Evolutionary conservation across 2,797 vertebrate genomes (phyloP), one percentile per base, ranked within the genome.

Genomic region (Rhinella marina): DNA sequence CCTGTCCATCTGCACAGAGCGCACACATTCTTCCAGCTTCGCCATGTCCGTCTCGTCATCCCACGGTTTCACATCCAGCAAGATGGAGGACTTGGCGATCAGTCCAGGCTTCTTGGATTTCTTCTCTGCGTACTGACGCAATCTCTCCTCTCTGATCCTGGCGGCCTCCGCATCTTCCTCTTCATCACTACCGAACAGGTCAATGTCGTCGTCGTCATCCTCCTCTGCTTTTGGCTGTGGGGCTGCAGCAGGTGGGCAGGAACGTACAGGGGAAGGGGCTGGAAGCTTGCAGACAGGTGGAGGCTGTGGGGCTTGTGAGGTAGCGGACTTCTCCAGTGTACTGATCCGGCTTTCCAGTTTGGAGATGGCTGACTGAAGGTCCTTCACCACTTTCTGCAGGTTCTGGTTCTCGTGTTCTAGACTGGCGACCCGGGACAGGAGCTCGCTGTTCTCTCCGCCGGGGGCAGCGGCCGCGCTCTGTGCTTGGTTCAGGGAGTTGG

Each of bases 61-160:
- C 98, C 98, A 99, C 0, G 98, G 98, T 87, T 99, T 99, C 78
- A 99, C 97, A 0, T 99, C 98, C 91, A 99, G 90, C 11, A 99
- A 93, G 92, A 99, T 98, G 50, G 98, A 99, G 14, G 98, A 99
- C 92, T 99, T 99, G 88, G 98, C 98, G 2, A 99, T 97, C 79
- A 98, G 93, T 0, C 89, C 86, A 0, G 98, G 97, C 91, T 99
- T 99, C 92, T 95, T 97, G 84, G 97, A 92, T 81, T 99, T 99
- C 93, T 95, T 98, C 90, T 96, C 97, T 0, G 97, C 92, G 0
- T 99, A 99, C 70, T 96, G 97, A 9, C 96, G 95, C 3, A 99
- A 77, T 0, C 98, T 93, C 90, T 99, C 96, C 87, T 97, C 97
- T 77, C 27, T 23, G 87, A 99, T 85, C 8, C 95, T 95, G 14